Evolutionary conservation across 2,113 vertebrate genomes (phyloP).

Genomic region (Sigmodon hispidus): DNA sequence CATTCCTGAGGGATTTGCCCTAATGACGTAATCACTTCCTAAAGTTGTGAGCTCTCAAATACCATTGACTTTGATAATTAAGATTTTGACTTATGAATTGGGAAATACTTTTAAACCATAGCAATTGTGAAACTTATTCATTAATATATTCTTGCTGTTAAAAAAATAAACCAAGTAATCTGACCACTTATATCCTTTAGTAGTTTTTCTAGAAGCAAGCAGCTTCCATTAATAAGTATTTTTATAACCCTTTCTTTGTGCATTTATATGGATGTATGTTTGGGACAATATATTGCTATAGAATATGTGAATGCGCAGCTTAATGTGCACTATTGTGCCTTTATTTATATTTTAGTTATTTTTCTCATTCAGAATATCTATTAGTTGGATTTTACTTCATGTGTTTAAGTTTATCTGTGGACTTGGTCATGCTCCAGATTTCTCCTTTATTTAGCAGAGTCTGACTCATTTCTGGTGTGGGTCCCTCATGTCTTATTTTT

Average conservation of each 20-base stretch:
- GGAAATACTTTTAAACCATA: neutral
- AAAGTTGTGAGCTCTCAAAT: neutral
- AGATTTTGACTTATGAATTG: neutral
- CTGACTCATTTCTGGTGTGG: constrained; percentile 47
- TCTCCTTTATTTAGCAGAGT: constrained; percentile 58
- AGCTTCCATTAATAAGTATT: neutral
- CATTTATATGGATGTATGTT: neutral
- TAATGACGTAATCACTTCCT: neutral
- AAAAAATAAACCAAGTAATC: neutral
- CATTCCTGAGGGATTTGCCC: neutral
- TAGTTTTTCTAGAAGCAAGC: neutral
- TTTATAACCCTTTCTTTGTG: neutral
- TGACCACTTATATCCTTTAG: neutral
- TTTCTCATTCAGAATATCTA: constrained; percentile 11
- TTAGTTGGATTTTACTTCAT: constrained; percentile 12
- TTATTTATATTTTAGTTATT: constrained; percentile 28
- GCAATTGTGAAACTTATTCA: neutral
- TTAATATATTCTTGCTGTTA: neutral
- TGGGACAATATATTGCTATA: neutral
- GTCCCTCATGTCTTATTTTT: neutral
- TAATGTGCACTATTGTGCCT: neutral
- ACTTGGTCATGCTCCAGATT: constrained; percentile 26
- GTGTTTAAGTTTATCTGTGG: constrained; percentile 42
- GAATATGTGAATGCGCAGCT: neutral
- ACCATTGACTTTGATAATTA: neutral